These are phyloP conservation scores for Panthera tigris DNA, from an alignment of 2,113 vertebrate genomes.

Conservation along the genomic window DNA sequence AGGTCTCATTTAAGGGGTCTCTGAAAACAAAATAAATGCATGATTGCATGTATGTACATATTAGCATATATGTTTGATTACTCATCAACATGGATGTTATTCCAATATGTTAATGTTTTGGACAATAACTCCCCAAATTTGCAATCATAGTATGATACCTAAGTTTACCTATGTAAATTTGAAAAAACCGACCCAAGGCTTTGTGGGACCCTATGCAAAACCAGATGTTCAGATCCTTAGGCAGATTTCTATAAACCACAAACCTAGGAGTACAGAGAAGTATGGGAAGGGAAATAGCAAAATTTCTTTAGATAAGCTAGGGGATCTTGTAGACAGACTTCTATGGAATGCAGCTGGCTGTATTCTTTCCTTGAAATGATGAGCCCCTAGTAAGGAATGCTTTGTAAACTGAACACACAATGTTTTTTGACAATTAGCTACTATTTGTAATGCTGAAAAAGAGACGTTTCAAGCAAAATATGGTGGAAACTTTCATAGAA, in stretches of 20 bases:
- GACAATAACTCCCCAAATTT: not conserved
- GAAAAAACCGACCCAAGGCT: not conserved
- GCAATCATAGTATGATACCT: not conserved
- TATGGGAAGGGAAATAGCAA: not conserved
- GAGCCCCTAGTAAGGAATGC: not conserved
- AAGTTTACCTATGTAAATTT: not conserved
- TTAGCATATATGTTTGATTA: not conserved
- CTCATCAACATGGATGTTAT: not conserved
- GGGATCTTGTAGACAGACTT: not conserved
- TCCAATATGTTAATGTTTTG: not conserved
- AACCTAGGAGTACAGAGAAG: not conserved
- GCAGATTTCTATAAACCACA: not conserved
- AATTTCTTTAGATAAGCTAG: not conserved
- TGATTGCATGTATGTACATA: not conserved
- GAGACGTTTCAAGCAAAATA: constrained; percentile 7
- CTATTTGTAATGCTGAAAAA: not conserved
- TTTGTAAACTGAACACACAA: not conserved
- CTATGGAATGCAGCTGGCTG: not conserved
- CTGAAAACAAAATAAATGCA: not conserved
- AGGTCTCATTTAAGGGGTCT: not conserved
- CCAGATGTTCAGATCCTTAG: not conserved
- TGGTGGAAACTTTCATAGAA: not conserved
- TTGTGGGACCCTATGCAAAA: not conserved
- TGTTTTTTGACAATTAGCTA: not conserved
- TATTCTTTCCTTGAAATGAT: not conserved